phyloP scores from a whole-genome alignment of 2,113 vertebrate genomes.

The Neofelis nebulosa region DNA sequence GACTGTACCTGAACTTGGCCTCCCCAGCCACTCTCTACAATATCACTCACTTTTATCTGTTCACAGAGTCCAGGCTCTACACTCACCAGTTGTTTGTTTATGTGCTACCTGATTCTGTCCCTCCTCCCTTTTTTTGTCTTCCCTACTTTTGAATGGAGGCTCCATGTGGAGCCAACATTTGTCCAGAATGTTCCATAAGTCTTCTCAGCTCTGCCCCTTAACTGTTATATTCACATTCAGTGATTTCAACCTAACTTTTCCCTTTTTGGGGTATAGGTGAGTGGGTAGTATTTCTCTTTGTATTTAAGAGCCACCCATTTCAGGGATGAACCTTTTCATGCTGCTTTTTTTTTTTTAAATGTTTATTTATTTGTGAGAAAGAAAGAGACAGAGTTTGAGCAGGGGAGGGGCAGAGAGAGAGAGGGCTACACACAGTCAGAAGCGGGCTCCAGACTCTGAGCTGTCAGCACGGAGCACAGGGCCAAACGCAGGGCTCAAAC shows the following conservation, averaged over 20 bases:
- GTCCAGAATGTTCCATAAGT: not conserved
- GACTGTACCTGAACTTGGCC: not conserved
- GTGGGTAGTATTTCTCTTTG: not conserved
- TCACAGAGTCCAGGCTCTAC: not conserved
- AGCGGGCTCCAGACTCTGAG: too few relatives aligned
- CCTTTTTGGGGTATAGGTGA: not conserved
- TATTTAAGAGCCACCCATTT: not conserved
- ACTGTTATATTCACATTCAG: not conserved
- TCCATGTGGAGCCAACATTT: not conserved
- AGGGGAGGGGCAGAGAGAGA: too few relatives aligned
- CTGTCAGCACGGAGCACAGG: too few relatives aligned
- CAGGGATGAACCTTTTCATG: not conserved
- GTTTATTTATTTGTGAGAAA: too few relatives aligned
- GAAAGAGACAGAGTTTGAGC: too few relatives aligned
- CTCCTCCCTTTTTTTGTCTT: not conserved
- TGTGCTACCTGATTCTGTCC: not conserved
- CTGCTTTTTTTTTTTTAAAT: not conserved
- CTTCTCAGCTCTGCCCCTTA: not conserved
- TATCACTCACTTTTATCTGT: not conserved
- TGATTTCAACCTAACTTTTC: not conserved
- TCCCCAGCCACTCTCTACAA: rapidly evolving
- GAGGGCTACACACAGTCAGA: too few relatives aligned
- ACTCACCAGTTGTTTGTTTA: not conserved
- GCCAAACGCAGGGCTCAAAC: too few relatives aligned
- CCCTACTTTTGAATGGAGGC: not conserved